phyloP scores from a whole-genome alignment of 2,797 vertebrate genomes.

The Lacerta agilis region DNA sequence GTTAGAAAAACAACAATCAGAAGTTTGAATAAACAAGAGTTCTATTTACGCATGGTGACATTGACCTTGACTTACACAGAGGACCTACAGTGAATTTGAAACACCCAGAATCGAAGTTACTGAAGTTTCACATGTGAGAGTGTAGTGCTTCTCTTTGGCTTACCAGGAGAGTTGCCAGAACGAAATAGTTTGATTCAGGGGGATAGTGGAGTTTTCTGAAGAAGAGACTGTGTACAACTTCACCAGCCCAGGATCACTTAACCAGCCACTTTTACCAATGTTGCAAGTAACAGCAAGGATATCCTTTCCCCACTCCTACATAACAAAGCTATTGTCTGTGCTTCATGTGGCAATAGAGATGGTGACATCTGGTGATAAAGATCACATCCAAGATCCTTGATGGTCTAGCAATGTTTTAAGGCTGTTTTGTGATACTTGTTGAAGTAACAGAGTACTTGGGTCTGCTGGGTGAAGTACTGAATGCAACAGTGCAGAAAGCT shows the following conservation, averaged over 20 bases:
- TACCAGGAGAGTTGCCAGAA: not conserved
- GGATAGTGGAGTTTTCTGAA: not conserved
- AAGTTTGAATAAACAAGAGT: conserved; percentile 29
- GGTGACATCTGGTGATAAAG: not conserved
- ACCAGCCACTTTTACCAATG: not conserved
- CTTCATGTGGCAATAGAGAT: not conserved
- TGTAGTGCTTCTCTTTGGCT: not conserved
- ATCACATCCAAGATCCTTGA: not conserved
- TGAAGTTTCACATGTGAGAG: not conserved
- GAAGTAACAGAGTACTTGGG: not conserved
- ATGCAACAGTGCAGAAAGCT: not conserved
- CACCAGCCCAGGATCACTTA: not conserved
- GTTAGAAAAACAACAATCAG: conserved; percentile 32
- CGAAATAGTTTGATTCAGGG: not conserved
- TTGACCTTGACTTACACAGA: conserved; percentile 1
- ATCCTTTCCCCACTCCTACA: not conserved
- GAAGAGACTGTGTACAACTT: not conserved
- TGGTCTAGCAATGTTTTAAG: not conserved
- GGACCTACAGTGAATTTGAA: not conserved
- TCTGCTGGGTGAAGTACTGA: not conserved
- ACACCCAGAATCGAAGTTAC: not conserved
- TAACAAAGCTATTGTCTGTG: not conserved
- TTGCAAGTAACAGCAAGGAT: not conserved
- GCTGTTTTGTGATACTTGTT: not conserved
- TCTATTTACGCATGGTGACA: not conserved